Percentiles rank a stretch among this genome's conserved stretches.
phyloP scores from a whole-genome alignment of 92 coral and sea anemone genomes.

The Muricea muricata region DNA sequence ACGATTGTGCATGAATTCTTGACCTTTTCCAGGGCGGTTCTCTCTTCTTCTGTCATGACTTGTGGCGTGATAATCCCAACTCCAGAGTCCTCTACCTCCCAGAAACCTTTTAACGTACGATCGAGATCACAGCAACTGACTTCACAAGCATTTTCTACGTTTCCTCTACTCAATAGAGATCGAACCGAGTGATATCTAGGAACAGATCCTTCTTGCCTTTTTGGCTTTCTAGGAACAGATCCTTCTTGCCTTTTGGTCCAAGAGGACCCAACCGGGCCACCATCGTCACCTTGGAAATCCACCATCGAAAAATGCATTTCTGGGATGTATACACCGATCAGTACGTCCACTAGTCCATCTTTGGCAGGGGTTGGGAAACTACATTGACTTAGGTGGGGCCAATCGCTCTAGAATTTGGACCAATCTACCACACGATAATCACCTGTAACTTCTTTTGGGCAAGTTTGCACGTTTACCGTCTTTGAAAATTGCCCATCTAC shows the following conservation, averaged over 20 bases:
- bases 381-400: conserved; percentile 44
- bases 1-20: conserved; percentile 23
- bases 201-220: conserved; percentile 30
- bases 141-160: neutral
- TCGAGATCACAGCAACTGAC: conserved; percentile 51
- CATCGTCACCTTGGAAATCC: conserved; percentile 55
- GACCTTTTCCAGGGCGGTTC: conserved; percentile 45
- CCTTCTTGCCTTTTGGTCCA: conserved; percentile 49
- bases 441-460: conserved; percentile 66
- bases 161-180: conserved; percentile 21
- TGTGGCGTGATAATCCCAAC: neutral
- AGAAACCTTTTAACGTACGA: conserved; percentile 59
- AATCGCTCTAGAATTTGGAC: conserved; percentile 34
- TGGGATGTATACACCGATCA: conserved; percentile 63
- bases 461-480: conserved; percentile 55
- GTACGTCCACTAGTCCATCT: conserved; percentile 63
- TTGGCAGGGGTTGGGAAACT: conserved; percentile 36
- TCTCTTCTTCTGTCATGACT: conserved; percentile 59
- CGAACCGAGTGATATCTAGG: conserved; percentile 56
- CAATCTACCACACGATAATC: conserved; percentile 60
- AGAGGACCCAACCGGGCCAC: conserved; percentile 70
- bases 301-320: conserved; percentile 66
- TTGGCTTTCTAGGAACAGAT: conserved; percentile 60
- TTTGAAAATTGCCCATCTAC: conserved; percentile 59
- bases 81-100: conserved; percentile 65